Evolutionary conservation across 1,140 invertebrate species (phyloP).

Genomic region (Archegozetes longisetosus): DNA sequence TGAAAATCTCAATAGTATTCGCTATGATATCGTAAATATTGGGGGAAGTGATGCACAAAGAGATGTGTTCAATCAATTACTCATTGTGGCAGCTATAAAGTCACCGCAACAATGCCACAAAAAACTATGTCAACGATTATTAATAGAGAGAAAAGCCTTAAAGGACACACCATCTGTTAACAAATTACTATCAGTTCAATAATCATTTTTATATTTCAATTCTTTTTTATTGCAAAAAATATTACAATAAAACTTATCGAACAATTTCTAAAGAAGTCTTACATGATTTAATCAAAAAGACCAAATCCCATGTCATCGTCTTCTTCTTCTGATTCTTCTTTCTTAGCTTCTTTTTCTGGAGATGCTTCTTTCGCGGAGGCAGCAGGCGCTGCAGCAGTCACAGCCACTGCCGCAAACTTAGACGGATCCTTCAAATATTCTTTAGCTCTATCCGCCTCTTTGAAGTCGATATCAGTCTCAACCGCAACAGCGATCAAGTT

Average conservation of each 20-base stretch:
- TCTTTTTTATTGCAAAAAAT: not conserved
- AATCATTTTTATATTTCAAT: not conserved
- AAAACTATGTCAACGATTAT: conserved; percentile 9
- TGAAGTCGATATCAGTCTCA: conserved; percentile 84
- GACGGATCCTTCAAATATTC: conserved; percentile 59
- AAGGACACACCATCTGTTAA: not conserved
- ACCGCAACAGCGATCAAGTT: conserved; percentile 91
- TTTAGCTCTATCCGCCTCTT: conserved; percentile 59
- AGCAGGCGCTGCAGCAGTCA: conserved; percentile 40
- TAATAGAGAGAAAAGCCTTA: conserved; percentile 7
- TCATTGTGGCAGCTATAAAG: conserved; percentile 31
- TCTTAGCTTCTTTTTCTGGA: conserved; percentile 52
- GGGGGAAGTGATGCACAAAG: conserved; percentile 39
- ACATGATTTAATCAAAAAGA: conserved; percentile 66
- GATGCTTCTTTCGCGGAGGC: conserved; percentile 50
- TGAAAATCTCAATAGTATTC: conserved; percentile 31
- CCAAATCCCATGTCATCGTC: conserved; percentile 96
- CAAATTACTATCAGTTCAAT: not conserved
- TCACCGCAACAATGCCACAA: conserved; percentile 18
- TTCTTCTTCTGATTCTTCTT: conserved; percentile 60
- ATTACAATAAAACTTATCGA: not conserved
- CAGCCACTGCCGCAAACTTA: conserved; percentile 56
- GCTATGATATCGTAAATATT: conserved; percentile 31
- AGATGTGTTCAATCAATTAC: conserved; percentile 32
- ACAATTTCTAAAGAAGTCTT: too few relatives aligned